Conservation (phyloP, 2,888 invertebrate genomes). For the Syrista parreyssii region DNA sequence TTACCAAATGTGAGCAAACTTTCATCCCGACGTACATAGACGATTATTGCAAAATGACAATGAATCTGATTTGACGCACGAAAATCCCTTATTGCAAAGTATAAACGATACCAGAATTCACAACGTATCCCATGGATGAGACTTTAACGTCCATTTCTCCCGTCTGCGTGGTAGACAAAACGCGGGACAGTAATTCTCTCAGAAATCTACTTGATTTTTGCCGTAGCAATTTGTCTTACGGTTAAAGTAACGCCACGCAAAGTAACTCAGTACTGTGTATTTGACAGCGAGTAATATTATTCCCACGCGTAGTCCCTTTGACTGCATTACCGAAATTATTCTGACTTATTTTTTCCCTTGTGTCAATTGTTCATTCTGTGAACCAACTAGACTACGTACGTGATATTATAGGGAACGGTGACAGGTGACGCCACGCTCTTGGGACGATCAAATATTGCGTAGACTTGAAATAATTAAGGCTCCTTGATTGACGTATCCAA, state of each 20-base stretch:
- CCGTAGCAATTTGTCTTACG: neutral
- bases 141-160: neutral
- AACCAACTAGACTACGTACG: neutral
- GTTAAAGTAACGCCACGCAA: slow-evolving; percentile 41
- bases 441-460: neutral
- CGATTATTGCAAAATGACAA: neutral
- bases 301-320: slow-evolving; percentile 44
- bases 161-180: neutral
- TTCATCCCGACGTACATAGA: neutral
- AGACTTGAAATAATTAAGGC: neutral
- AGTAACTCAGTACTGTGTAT: slow-evolving; percentile 49
- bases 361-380: neutral
- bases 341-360: neutral
- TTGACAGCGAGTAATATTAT: slow-evolving; percentile 51
- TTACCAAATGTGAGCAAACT: slow-evolving; percentile 21
- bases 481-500: neutral
- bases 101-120: neutral
- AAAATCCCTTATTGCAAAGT: neutral
- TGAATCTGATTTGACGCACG: neutral
- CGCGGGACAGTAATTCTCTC: neutral
- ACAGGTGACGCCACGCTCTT: slow-evolving; percentile 2
- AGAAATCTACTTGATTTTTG: neutral
- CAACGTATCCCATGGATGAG: neutral
- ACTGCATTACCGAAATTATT: slow-evolving; percentile 28
- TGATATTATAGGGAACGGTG: neutral